Conservation (phyloP, 2,797 vertebrate species). For the Danionella dracula region DNA sequence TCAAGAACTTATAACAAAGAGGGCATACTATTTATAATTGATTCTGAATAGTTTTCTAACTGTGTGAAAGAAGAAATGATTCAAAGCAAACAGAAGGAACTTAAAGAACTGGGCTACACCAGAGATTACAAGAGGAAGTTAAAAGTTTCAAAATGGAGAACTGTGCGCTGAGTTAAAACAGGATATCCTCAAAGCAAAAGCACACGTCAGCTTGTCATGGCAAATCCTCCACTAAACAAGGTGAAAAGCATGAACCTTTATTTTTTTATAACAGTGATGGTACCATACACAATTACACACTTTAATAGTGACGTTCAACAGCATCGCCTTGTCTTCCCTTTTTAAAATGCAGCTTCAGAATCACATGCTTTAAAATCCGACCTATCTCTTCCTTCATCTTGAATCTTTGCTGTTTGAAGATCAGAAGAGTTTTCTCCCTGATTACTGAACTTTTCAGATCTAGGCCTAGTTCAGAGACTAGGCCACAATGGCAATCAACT, state of each 20-base stretch:
- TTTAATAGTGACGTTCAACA: no score
- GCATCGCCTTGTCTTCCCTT: not conserved
- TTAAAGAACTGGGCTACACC: not conserved
- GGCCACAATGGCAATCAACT: no score
- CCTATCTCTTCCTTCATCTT: conserved; percentile 28
- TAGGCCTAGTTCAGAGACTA: no score
- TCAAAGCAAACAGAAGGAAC: conserved; percentile 18
- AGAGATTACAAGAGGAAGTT: conserved; percentile 35
- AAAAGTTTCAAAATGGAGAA: conserved; percentile 33
- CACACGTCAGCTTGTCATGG: not conserved
- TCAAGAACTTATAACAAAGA: no score
- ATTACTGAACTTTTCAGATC: no score
- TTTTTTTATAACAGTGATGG: no score
- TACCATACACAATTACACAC: no score
- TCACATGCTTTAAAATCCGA: not conserved
- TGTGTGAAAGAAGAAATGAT: not conserved
- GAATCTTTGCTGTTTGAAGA: not conserved
- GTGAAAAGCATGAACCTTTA: no score
- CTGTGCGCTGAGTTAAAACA: conserved; percentile 27
- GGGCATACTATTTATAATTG: no score
- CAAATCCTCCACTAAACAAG: no score
- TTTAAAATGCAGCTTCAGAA: not conserved
- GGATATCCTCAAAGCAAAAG: conserved; percentile 36
- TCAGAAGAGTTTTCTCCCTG: no score
- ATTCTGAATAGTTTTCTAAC: not conserved